Conservation (phyloP, 2,888 invertebrate species). For the Argynnis bischoffii region DNA sequence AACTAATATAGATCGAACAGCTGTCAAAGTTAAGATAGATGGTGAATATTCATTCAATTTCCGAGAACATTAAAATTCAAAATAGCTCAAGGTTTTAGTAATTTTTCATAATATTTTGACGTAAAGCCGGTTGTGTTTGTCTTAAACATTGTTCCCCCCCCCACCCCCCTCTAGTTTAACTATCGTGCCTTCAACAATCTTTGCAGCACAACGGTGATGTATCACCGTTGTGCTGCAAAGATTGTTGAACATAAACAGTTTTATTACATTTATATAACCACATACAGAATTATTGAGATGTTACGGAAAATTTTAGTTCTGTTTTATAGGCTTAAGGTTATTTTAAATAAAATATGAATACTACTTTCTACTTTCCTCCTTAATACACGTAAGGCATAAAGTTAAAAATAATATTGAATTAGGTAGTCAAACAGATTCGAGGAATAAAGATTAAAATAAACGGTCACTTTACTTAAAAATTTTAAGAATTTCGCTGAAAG, state of each 20-base stretch:
- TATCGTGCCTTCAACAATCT: too few relatives aligned
- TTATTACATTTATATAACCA: too few relatives aligned
- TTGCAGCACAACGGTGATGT: too few relatives aligned
- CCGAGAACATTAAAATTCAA: constrained; percentile 42
- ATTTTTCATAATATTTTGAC: constrained; percentile 66
- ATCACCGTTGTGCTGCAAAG: too few relatives aligned
- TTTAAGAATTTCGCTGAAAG: background rate
- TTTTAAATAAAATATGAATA: background rate
- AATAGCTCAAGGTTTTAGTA: constrained; percentile 44
- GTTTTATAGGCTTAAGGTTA: too few relatives aligned
- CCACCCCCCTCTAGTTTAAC: too few relatives aligned
- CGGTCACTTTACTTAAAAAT: background rate
- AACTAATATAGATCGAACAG: constrained; percentile 27
- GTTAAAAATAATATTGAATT: constrained; percentile 21
- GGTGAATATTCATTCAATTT: constrained; percentile 59
- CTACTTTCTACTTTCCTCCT: constrained; percentile 12
- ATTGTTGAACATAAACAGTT: too few relatives aligned
- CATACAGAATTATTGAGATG: too few relatives aligned
- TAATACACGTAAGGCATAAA: constrained; percentile 13
- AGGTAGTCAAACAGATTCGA: constrained; percentile 22
- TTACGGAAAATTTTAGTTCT: too few relatives aligned
- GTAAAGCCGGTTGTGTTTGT: too few relatives aligned
- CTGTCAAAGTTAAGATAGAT: constrained; percentile 42
- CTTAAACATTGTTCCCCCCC: too few relatives aligned
- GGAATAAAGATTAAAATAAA: background rate